Evolutionary conservation across 2,888 invertebrate genomes (phyloP).

Genomic region (Acrocyrtus sp.): DNA sequence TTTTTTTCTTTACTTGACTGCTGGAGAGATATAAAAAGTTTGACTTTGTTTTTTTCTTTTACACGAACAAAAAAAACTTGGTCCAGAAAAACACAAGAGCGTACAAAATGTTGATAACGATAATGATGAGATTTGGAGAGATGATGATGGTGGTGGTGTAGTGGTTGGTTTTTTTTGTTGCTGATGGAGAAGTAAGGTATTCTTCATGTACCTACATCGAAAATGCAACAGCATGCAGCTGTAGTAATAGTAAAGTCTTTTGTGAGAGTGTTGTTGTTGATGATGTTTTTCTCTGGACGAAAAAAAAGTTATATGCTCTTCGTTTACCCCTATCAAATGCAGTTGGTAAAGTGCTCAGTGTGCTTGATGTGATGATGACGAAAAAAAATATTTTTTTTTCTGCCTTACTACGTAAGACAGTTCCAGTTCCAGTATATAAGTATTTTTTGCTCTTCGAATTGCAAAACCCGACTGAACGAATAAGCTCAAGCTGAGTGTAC

Average conservation of each 20-base stretch:
- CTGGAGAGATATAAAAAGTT: conserved; percentile 11
- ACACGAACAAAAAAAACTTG: conserved; percentile 24
- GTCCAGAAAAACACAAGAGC: conserved; percentile 37
- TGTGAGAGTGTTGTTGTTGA: conserved; percentile 8
- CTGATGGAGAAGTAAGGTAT: conserved; percentile 3
- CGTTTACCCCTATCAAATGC: background rate
- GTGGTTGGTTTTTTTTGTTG: conserved; percentile 6
- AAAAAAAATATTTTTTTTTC: no score
- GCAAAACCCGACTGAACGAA: conserved; percentile 63
- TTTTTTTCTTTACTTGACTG: conserved; percentile 21
- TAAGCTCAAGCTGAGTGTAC: conserved; percentile 47
- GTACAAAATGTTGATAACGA: conserved; percentile 28
- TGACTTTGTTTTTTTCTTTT: conserved; percentile 36
- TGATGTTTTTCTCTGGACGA: conserved; percentile 24
- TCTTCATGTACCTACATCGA: background rate
- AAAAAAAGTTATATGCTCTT: conserved; percentile 22
- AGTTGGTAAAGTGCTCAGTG: conserved; percentile 19
- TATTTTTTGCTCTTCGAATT: conserved; percentile 62
- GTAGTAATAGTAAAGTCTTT: conserved; percentile 29
- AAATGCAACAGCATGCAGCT: conserved; percentile 29
- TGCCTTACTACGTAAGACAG: no score
- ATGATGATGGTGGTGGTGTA: conserved; percentile 7
- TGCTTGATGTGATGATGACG: conserved; percentile 9
- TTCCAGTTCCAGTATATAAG: conserved; percentile 39
- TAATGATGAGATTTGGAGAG: conserved; percentile 29